phyloP scores from a whole-genome alignment of 2,113 vertebrate genomes.

The western clawed frog (Xenopus tropicalis) region DNA sequence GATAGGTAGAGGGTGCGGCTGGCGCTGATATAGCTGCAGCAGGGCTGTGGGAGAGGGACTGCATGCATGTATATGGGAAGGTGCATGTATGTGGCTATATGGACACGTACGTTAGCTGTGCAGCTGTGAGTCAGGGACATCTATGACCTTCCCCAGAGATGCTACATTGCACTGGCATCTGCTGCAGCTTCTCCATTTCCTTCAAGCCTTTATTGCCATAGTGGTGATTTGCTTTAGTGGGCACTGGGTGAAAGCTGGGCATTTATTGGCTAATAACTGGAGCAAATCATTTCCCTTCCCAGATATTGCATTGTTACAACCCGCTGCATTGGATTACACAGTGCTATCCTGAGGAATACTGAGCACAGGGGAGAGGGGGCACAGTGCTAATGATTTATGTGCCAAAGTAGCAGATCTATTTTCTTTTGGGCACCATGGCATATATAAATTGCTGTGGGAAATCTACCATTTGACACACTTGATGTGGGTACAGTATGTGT shows the following conservation, averaged over 20 bases:
- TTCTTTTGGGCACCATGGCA: too few relatives aligned
- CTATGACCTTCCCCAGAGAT: constrained; percentile 29
- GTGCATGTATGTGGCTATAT: too few relatives aligned
- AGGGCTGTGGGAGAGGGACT: background rate
- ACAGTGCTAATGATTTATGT: too few relatives aligned
- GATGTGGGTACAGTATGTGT: too few relatives aligned
- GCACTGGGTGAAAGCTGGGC: background rate
- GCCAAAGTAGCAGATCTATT: too few relatives aligned
- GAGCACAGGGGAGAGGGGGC: background rate
- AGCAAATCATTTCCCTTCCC: background rate
- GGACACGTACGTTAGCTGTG: background rate
- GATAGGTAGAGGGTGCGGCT: constrained; percentile 36
- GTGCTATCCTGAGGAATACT: background rate
- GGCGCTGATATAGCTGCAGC: constrained; percentile 3
- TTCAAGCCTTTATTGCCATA: background rate
- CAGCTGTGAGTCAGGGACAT: background rate
- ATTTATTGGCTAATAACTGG: background rate
- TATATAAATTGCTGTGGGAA: too few relatives aligned
- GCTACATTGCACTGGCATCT: constrained; percentile 17
- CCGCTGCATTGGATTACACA: background rate
- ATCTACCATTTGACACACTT: too few relatives aligned
- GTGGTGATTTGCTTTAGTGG: background rate
- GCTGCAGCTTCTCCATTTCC: background rate
- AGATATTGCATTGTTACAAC: background rate
- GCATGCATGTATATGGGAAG: background rate